Conservation (phyloP, 2,797 vertebrate species). For the Buphagus erythrorhynchus region DNA sequence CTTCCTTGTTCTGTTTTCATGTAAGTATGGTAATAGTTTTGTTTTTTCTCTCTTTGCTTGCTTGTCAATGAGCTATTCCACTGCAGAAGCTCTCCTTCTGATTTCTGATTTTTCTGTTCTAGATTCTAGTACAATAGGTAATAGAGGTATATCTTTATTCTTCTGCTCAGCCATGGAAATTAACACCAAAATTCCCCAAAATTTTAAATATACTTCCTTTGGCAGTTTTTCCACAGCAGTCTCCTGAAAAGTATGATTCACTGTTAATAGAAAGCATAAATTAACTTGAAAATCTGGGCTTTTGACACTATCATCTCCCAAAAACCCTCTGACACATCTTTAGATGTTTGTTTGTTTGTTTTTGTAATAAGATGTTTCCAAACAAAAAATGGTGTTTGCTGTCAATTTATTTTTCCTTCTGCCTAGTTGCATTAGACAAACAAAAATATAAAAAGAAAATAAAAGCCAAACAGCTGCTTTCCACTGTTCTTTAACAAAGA, state of each 20-base stretch:
- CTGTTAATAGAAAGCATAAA: conserved; percentile 21
- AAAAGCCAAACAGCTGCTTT: background rate
- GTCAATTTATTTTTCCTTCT: background rate
- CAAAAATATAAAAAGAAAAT: background rate
- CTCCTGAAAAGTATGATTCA: background rate
- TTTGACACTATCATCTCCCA: background rate
- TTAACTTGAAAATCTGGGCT: background rate
- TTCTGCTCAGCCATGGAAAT: background rate
- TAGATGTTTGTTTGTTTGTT: background rate
- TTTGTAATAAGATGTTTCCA: background rate
- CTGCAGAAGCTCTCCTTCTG: background rate
- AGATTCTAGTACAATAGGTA: background rate
- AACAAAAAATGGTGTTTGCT: background rate
- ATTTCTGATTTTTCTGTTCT: conserved; percentile 6
- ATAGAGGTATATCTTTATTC: background rate
- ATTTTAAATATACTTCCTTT: background rate
- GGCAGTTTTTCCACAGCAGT: background rate
- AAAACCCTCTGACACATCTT: background rate
- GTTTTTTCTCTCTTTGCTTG: conserved; percentile 1
- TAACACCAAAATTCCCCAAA: background rate
- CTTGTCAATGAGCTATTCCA: background rate
- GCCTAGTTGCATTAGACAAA: background rate
- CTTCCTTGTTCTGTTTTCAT: conserved; percentile 17
- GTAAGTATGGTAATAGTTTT: background rate
- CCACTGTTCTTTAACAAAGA: background rate